phyloP scores from a whole-genome alignment of 2,888 invertebrate species.

The Lycocerus yunnanus region DNA sequence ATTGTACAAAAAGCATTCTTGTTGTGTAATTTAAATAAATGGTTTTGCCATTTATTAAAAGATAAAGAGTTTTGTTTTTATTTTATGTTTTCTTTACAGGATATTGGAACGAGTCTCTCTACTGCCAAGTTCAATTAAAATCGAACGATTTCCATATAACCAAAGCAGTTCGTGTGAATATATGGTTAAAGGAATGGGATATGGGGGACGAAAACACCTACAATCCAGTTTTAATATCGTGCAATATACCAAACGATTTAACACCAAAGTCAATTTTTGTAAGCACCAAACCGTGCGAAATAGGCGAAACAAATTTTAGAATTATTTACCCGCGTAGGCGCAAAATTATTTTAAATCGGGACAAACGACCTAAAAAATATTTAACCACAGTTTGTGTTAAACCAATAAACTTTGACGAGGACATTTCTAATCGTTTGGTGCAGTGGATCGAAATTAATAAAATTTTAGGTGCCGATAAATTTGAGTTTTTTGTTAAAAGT shows the following conservation, averaged over 20 bases:
- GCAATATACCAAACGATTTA: conserved; percentile 61
- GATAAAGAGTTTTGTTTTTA: background rate
- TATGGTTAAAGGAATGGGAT: conserved; percentile 70
- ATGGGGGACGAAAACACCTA: conserved; percentile 54
- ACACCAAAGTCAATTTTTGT: conserved; percentile 58
- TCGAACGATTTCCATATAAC: conserved; percentile 42
- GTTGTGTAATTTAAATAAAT: background rate
- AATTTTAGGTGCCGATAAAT: conserved; percentile 68
- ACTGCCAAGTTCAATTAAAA: conserved; percentile 60
- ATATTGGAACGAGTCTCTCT: conserved; percentile 54
- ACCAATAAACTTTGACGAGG: conserved; percentile 68
- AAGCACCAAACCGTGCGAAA: conserved; percentile 59
- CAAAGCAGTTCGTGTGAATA: conserved; percentile 61
- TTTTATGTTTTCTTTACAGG: conserved; percentile 40
- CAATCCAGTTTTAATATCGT: conserved; percentile 67
- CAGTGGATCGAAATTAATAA: conserved; percentile 75
- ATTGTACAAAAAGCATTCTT: background rate
- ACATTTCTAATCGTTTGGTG: conserved; percentile 65
- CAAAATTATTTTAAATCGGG: conserved; percentile 11
- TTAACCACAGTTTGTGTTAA: conserved; percentile 70
- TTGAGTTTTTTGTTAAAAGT: conserved; percentile 68
- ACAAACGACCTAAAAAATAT: background rate
- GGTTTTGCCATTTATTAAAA: background rate
- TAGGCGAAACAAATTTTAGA: conserved; percentile 34
- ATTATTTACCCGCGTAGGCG: conserved; percentile 40